phyloP scores from a whole-genome alignment of 1,140 invertebrate species.

The Chironomus striatipennis region DNA sequence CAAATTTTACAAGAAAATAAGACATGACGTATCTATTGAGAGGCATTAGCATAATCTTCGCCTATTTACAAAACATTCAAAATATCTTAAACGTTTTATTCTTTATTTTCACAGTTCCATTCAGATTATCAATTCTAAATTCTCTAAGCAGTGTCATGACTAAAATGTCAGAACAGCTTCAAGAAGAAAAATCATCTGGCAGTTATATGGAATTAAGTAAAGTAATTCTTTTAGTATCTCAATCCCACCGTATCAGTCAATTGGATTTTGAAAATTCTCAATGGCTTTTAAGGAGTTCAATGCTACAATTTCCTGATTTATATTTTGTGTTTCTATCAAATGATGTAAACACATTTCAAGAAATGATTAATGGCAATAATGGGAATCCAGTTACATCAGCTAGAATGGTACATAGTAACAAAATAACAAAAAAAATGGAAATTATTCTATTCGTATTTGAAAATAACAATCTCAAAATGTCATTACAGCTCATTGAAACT shows the following conservation, averaged over 20 bases:
- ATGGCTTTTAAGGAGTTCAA: background rate
- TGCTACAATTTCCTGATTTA: constrained; percentile 25
- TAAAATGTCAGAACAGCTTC: background rate
- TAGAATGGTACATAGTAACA: background rate
- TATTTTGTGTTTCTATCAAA: constrained; percentile 25
- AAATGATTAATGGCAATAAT: background rate
- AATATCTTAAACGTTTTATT: background rate
- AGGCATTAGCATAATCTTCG: too few species aligned
- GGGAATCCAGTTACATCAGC: background rate
- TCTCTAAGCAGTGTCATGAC: background rate
- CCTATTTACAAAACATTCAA: background rate
- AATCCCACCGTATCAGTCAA: constrained; percentile 4
- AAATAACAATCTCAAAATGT: background rate
- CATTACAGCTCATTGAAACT: background rate
- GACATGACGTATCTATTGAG: too few species aligned
- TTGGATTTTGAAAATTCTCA: constrained; percentile 18
- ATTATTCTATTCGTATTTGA: too few species aligned
- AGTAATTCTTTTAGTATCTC: constrained; percentile 20
- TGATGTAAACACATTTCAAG: background rate
- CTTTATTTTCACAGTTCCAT: background rate
- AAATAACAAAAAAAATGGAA: background rate
- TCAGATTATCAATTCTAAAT: background rate
- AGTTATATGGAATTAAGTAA: background rate
- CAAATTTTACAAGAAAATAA: too few species aligned
- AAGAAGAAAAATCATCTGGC: background rate